Evolutionary conservation across 2,797 vertebrate genomes (phyloP), one percentile per base, ranked within the genome.

Genomic region (Podarcis lilfordi): DNA sequence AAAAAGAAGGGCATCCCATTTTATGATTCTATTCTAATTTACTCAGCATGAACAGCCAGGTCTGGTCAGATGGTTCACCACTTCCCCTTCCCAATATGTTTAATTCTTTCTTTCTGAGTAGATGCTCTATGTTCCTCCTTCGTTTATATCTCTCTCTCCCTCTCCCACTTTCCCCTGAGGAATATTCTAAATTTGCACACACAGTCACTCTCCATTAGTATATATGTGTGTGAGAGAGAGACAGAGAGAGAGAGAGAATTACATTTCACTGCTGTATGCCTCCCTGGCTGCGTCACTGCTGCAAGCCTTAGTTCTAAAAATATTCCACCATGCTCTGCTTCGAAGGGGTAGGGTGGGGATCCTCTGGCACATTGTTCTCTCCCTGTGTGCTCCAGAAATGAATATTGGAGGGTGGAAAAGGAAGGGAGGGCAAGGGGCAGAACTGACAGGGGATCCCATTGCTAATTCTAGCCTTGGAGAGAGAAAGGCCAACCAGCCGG

Each of bases 281-380:
- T 92, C 91, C 84, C 91, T 88, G 89, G 87, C 92, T 90, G 87
- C 89, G 92, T 91, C 96, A 87, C 91, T 95, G 95, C 95, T 93
- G 94, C 94, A 90, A 92, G 93, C 96, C 96, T 96, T 94, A 94
- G 91, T 97, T 96, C 96, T 97, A 97, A 96, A 97, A 97, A 97
- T 97, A 97, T 61, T 90, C 86, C 91, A 86, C 7, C 72, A 64
- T 78, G 90, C 89, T 93, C 92, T 94, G 92, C 86, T 87, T 86
- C 82, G 85, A 91, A 86, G 84, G 83, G 89, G 85, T 21, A 84
- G 84, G 91, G 82, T 43, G 21, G 8, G 88, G 85, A n/a, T 40
- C 50, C 13, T 64, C 71, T 82, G 71, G 80, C 71, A 74, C 29
- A 66, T 13, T 43, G n/a, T 55, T 50, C 55, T 81, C 89, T 81